Conservation (phyloP, 2,888 invertebrate species). For the Dasypogon diadema region DNA sequence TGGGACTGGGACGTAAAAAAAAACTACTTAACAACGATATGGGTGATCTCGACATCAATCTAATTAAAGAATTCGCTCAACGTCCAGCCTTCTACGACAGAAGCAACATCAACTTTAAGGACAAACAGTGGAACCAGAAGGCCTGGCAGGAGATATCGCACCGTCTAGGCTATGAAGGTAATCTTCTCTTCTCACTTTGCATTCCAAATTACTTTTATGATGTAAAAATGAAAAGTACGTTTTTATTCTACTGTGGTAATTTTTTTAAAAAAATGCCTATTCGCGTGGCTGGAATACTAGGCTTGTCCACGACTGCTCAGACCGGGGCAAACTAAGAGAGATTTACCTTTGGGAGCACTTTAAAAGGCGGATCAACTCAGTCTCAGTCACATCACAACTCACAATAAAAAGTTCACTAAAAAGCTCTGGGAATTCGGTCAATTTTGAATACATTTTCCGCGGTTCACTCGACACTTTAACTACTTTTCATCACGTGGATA, state of each 20-base stretch:
- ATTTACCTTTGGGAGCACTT: background rate
- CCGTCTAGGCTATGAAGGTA: constrained; percentile 67
- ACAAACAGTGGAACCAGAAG: constrained; percentile 64
- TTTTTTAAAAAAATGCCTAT: background rate
- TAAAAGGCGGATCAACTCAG: background rate
- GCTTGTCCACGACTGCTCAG: background rate
- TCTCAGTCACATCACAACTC: too few relatives aligned
- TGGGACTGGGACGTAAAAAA: too few relatives aligned
- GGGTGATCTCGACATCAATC: constrained; percentile 67
- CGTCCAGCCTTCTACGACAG: constrained; percentile 68
- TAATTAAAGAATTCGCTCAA: constrained; percentile 64
- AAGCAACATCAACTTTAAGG: constrained; percentile 64
- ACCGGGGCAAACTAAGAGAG: background rate
- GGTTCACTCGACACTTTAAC: too few relatives aligned
- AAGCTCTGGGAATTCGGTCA: background rate
- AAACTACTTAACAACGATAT: constrained; percentile 63
- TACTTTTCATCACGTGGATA: too few relatives aligned
- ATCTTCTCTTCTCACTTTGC: constrained; percentile 52
- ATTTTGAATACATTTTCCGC: too few relatives aligned
- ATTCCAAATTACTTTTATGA: background rate
- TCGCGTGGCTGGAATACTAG: too few relatives aligned
- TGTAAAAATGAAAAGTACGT: background rate
- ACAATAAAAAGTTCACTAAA: background rate
- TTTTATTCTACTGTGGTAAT: background rate
- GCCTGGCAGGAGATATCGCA: constrained; percentile 67